Conservation (phyloP, 2,797 vertebrate genomes). For the Heliangelus exortis region DNA sequence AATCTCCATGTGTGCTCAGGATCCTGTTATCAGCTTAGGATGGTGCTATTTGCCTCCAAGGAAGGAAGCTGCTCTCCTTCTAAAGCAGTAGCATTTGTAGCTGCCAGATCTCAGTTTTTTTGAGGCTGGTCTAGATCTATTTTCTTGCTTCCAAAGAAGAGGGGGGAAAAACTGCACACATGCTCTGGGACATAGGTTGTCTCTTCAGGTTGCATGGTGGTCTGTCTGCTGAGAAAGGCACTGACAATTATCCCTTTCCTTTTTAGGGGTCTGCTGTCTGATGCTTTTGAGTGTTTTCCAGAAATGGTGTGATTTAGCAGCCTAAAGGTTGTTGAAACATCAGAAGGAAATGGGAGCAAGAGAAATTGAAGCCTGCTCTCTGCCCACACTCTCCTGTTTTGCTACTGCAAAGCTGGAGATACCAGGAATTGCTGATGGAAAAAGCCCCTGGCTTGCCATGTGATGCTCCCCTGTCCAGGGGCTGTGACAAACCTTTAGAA, state of each 20-base stretch:
- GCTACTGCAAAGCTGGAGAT: neutral
- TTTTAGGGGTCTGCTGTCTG: neutral
- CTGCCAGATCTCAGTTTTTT: neutral
- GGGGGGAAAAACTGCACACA: neutral
- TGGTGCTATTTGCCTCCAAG: neutral
- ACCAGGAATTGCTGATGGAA: rapidly evolving
- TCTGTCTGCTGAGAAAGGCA: neutral
- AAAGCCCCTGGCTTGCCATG: neutral
- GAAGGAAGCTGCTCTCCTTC: neutral
- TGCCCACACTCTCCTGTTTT: neutral
- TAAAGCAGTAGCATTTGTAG: neutral
- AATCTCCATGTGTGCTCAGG: neutral
- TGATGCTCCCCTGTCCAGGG: neutral
- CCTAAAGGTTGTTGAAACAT: neutral
- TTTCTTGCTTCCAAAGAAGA: neutral
- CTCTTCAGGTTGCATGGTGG: neutral
- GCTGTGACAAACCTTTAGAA: rapidly evolving
- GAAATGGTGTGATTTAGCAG: neutral
- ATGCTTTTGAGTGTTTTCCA: neutral
- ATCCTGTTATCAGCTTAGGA: neutral
- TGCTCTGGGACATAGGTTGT: neutral
- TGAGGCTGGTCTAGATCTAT: neutral
- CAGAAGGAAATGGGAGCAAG: neutral
- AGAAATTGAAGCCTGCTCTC: neutral
- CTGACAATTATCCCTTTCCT: neutral